Base-by-base conservation (phyloP, 2,888 invertebrate species). In the Pristionchus mayeri region DNA sequence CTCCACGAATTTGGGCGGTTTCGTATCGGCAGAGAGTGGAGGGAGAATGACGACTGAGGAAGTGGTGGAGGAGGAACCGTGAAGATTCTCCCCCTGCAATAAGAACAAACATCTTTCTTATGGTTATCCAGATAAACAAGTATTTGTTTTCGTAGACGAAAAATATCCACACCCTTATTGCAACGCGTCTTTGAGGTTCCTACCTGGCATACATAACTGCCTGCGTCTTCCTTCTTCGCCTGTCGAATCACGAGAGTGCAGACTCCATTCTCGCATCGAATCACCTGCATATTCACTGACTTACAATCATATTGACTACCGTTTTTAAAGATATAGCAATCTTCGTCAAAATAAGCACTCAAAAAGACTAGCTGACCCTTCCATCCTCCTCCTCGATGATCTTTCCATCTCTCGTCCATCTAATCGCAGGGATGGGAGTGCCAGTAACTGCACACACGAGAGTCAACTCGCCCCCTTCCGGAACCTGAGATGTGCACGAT, bases 221-320 rank as follows among this genome's bases (percentile, higher is more conserved):
- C 99, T 88, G 97, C 97, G 94, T 99, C 98, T 85, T 96, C 96
- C 0, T 97, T 96, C 92, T 96, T 95, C 93, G 97, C 97, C 93
- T 96, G 96, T 86, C 96, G 95, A 90, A 99, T 97, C 94, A 98
- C 98, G 94, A 99, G 95, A 0, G 97, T 97, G 82, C 98, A 96
- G 71, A 99, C 97, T 90, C 99, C 99, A 93, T 92, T 90, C 50
- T 92, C 92, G 80, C 86, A 89, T 84, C 90, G 71, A 44, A 54
- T 82, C 48, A 48, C 34, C 81, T 82, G 63, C 3, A 63, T 11
- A 37, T n/a, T 44, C 27, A n/a, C n/a, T n/a, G n/a, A n/a, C n/a
- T n/a, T n/a, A n/a, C n/a, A n/a, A 21, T 54, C 21, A 54, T 21
- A 54, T 54, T 54, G n/a, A 44, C 11, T 30, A 21, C n/a, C 34